Base-by-base conservation (phyloP, 2,113 vertebrate genomes). In the Oreocharis arfaki region DNA sequence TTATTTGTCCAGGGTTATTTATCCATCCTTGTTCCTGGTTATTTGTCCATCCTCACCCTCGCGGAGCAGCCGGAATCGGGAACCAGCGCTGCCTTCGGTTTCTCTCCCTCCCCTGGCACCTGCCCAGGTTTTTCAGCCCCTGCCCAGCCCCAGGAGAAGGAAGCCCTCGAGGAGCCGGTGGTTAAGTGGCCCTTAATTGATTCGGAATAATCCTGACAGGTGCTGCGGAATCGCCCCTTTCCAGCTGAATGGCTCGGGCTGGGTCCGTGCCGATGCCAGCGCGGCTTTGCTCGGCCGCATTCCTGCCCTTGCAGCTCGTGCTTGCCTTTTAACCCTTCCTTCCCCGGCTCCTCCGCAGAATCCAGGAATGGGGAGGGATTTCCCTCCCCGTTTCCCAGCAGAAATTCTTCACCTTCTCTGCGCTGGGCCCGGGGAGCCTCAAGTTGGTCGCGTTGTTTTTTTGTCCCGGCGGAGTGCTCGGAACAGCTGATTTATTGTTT, bases 141-240 rank as follows among this genome's bases (percentile, higher is more conserved):
- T 35, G 76, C 92, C 71, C 81, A 84, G 21, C 76, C 87, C 57
- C 4, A 52, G 57, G 20, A 95, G 90, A 82, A 57, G 4, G 64
- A 78, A 95, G 82, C 82, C 94, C 93, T 92, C 32, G 88, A 95
- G 82, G 53, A 95, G 57, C 49, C 37, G n/a, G 49, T 9, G 93
- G 19, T 95, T 65, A 84, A 89, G 77, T 70, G 96, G 81, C 86
- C 53, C 80, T 88, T 80, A 85, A 94, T 65, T 96, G 95, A 92
- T 73, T 73, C 59, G 41, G 93, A 95, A 80, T 87, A 60, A 96
- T 84, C 87, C 59, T 84, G 95, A 95, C 95, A 91, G 84, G 84
- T 92, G 46, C 77, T 77, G 44, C 63, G 94, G 94, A 84, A 81
- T 96, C 37, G 0, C 56, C 55, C 84, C 88, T 87, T 95, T 95